Conservation (phyloP, 1,140 invertebrate species). For the Aporrectodea caliginosa region DNA sequence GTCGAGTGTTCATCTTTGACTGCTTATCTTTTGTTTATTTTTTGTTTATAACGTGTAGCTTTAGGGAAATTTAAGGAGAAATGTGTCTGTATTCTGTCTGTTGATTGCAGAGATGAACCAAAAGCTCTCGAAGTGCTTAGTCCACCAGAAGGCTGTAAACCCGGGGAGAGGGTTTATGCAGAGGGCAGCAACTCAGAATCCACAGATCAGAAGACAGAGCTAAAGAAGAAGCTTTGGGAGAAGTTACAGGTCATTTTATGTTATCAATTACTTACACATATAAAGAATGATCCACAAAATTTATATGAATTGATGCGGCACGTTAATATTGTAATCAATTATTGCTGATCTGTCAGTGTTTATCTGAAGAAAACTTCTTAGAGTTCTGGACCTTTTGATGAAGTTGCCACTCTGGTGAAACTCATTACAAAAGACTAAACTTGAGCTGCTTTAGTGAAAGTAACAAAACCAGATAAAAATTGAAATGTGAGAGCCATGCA, state of each 20-base stretch:
- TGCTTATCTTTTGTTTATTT: not conserved
- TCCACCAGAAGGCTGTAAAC: conserved; percentile 44
- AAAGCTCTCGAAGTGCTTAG: conserved; percentile 66
- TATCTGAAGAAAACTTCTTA: too few relatives aligned
- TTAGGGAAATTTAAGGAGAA: not conserved
- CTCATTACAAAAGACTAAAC: too few relatives aligned
- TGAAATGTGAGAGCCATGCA: too few relatives aligned
- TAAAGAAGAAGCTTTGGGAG: conserved; percentile 56
- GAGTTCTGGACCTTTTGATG: too few relatives aligned
- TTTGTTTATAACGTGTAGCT: not conserved
- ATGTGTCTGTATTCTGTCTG: not conserved
- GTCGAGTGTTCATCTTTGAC: not conserved
- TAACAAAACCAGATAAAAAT: too few relatives aligned
- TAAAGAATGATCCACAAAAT: not conserved
- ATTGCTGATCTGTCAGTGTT: too few relatives aligned
- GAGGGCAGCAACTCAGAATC: conserved; percentile 42
- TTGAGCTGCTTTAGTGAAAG: too few relatives aligned
- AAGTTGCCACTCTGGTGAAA: too few relatives aligned
- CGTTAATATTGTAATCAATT: not conserved
- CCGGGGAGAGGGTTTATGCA: conserved; percentile 48
- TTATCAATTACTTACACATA: not conserved
- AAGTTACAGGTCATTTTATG: conserved; percentile 33
- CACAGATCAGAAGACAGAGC: conserved; percentile 49
- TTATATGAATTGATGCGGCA: not conserved
- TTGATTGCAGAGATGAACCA: conserved; percentile 40